Conservation (phyloP, 2,113 vertebrate genomes). For the Sapajus apella region DNA sequence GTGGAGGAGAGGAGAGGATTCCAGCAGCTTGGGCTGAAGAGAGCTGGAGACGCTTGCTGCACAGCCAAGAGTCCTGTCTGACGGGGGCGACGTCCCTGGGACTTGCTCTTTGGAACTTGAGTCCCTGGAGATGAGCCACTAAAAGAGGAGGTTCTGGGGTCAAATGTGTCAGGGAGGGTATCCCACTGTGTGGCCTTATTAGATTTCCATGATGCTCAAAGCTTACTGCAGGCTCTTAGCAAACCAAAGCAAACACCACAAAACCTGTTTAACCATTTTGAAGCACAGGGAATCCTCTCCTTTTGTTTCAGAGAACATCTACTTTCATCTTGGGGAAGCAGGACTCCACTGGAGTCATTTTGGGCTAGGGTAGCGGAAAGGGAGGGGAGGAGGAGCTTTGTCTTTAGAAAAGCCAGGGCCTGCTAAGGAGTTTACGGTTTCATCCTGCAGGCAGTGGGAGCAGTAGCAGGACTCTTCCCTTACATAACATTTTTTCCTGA, state of each 20-base stretch:
- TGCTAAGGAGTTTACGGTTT: background rate
- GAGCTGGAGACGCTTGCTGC: background rate
- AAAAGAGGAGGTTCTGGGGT: background rate
- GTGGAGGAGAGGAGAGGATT: background rate
- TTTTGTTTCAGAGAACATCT: background rate
- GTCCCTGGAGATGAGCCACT: background rate
- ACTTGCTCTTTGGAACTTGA: background rate
- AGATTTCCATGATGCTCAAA: background rate
- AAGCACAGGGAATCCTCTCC: background rate
- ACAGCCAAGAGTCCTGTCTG: background rate
- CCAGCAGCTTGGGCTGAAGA: background rate
- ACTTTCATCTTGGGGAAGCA: background rate
- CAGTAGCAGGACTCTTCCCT: background rate
- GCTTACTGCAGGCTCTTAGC: background rate
- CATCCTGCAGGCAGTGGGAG: background rate
- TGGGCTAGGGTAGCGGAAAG: background rate
- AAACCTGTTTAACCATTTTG: background rate
- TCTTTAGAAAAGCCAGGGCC: background rate
- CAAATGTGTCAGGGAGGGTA: background rate
- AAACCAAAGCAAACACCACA: background rate
- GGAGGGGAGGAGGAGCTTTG: background rate
- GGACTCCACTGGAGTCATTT: background rate
- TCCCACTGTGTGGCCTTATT: background rate
- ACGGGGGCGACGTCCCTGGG: background rate
- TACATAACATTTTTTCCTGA: background rate